Conservation (phyloP, 2,797 vertebrate genomes). For the Poeciliopsis paucimaculata region DNA sequence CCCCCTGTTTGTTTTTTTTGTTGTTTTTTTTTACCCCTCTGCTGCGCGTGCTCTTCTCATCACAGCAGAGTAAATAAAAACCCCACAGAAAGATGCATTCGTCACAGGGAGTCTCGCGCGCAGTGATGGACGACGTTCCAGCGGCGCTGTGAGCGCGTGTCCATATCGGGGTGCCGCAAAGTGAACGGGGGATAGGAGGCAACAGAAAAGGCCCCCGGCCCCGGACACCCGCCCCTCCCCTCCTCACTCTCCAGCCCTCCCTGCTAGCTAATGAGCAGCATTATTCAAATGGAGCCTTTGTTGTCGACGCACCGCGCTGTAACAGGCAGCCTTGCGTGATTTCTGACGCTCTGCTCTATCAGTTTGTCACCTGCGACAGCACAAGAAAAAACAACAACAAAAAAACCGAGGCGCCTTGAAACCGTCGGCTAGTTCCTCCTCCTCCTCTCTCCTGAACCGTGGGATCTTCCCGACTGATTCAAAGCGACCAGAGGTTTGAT, state of each 20-base stretch:
- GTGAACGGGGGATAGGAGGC: constrained; percentile 79
- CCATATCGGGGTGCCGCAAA: constrained; percentile 73
- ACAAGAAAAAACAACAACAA: constrained; percentile 7
- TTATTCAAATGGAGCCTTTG: constrained; percentile 81
- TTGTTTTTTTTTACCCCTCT: constrained; percentile 11
- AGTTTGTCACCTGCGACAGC: constrained; percentile 50
- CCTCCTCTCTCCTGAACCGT: constrained; percentile 1
- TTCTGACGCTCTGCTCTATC: constrained; percentile 58
- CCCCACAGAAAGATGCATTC: constrained; percentile 59
- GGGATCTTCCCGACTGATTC: background rate
- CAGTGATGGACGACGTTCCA: constrained; percentile 80
- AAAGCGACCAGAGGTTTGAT: constrained; percentile 19
- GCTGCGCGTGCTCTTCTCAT: constrained; percentile 52
- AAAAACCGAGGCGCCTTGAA: constrained; percentile 38
- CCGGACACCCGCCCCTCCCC: constrained; percentile 31
- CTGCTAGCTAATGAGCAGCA: constrained; percentile 78
- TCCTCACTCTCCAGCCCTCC: constrained; percentile 35
- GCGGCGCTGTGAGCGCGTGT: constrained; percentile 69
- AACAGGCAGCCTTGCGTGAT: constrained; percentile 53
- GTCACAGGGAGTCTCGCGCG: constrained; percentile 47
- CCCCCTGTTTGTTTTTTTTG: constrained; percentile 26
- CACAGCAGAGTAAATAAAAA: constrained; percentile 59
- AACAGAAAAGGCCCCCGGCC: constrained; percentile 67
- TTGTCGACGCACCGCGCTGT: constrained; percentile 73
- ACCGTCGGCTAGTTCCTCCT: constrained; percentile 19